Evolutionary conservation across 2,888 invertebrate species (phyloP).

Genomic region (Drosophila fulvimacula): DNA sequence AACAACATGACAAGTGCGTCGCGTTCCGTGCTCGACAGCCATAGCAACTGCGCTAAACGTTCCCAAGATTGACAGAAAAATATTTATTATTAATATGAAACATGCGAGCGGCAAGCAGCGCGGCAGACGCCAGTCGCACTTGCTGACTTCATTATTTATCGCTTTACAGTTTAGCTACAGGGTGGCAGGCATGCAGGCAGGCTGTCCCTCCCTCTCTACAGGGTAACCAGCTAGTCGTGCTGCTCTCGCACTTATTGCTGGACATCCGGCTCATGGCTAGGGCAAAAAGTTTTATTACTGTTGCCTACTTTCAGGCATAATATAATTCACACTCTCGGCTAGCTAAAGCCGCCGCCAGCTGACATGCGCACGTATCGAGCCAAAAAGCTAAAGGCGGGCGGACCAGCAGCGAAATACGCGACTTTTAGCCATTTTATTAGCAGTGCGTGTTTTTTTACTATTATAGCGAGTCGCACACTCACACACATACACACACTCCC

Average conservation of each 20-base stretch:
- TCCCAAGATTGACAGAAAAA: slow-evolving; percentile 71
- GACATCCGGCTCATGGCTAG: slow-evolving; percentile 43
- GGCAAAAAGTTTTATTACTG: slow-evolving; percentile 71
- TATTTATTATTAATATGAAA: slow-evolving; percentile 80
- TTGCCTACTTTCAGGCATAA: slow-evolving; percentile 74
- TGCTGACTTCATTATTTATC: slow-evolving; percentile 79
- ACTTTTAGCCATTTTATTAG: slow-evolving; percentile 75
- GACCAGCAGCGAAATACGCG: slow-evolving; percentile 64
- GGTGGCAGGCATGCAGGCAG: neutral
- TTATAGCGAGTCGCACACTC: slow-evolving; percentile 54
- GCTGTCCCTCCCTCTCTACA: neutral
- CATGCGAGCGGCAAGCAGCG: slow-evolving; percentile 73
- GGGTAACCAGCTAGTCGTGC: slow-evolving; percentile 7
- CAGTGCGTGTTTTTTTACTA: slow-evolving; percentile 79
- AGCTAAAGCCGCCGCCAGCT: slow-evolving; percentile 72
- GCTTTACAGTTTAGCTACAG: slow-evolving; percentile 56
- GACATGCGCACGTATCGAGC: slow-evolving; percentile 73
- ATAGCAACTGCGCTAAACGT: slow-evolving; percentile 69
- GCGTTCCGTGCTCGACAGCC: slow-evolving; percentile 62
- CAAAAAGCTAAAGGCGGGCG: slow-evolving; percentile 12
- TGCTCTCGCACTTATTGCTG: slow-evolving; percentile 28
- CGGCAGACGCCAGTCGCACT: slow-evolving; percentile 67
- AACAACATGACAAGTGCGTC: slow-evolving; percentile 67
- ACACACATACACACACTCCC: slow-evolving; percentile 6
- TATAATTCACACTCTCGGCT: slow-evolving; percentile 75